phyloP scores from a whole-genome alignment of 2,888 invertebrate genomes.

The Chloroclystis v-ata region DNA sequence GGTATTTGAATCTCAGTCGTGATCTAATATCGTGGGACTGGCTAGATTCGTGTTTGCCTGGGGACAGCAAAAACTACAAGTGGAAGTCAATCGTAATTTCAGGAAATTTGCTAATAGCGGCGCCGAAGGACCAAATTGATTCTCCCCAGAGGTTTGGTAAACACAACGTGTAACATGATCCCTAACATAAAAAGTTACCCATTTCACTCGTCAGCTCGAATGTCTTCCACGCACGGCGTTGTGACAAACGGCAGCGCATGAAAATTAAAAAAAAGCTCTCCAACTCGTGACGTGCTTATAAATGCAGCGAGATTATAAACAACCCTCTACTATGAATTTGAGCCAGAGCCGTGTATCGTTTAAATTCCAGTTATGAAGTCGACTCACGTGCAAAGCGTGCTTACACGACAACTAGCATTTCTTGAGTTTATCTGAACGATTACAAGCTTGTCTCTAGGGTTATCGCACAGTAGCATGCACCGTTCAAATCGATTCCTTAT shows the following conservation, averaged over 20 bases:
- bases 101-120: constrained; percentile 38
- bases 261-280: constrained; percentile 48
- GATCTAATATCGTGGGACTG: constrained; percentile 15
- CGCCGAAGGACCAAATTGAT: constrained; percentile 42
- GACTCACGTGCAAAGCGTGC: constrained; percentile 46
- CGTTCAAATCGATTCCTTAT: constrained; percentile 59
- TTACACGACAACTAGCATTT: constrained; percentile 44
- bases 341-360: constrained; percentile 46
- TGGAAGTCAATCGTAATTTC: constrained; percentile 35
- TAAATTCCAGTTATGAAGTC: constrained; percentile 56
- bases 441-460: constrained; percentile 53
- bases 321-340: constrained; percentile 53
- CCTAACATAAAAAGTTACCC: constrained; percentile 53
- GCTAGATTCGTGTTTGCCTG: constrained; percentile 43
- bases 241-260: constrained; percentile 47
- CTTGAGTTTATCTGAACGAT: constrained; percentile 60
- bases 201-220: constrained; percentile 56
- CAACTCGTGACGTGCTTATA: constrained; percentile 62
- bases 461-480: constrained; percentile 65
- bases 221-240: constrained; percentile 33
- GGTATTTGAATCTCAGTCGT: constrained; percentile 16
- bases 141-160: constrained; percentile 32
- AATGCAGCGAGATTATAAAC: constrained; percentile 56
- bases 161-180: constrained; percentile 42
- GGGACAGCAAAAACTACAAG: constrained; percentile 43